Percentiles rank a stretch among this genome's conserved stretches.
Conservation (phyloP, 2,797 vertebrate genomes). For the Carapus acus region DNA sequence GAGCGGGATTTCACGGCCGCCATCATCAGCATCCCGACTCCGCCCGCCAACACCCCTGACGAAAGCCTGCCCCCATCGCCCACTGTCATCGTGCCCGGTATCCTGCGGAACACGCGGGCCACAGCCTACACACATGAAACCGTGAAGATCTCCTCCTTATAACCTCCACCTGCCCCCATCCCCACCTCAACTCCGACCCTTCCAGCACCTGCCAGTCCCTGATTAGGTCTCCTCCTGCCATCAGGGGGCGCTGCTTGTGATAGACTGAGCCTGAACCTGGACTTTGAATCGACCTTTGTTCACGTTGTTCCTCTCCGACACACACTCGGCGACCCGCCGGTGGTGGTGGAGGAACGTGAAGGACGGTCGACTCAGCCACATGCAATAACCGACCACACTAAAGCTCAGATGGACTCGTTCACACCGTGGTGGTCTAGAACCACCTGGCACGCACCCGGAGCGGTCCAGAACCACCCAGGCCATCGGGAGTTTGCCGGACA, state of each 20-base stretch:
- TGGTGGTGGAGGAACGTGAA: background rate
- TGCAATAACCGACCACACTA: too few species aligned
- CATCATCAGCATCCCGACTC: conserved; percentile 90
- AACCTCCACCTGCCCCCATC: conserved; percentile 43
- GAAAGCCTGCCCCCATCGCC: conserved; percentile 81
- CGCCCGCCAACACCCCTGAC: conserved; percentile 83
- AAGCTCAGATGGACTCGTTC: too few species aligned
- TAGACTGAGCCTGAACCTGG: too few species aligned
- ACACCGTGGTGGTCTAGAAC: too few species aligned
- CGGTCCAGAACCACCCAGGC: background rate
- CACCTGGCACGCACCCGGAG: too few species aligned
- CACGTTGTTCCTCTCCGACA: conserved; percentile 5
- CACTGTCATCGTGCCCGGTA: conserved; percentile 62
- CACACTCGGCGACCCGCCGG: background rate
- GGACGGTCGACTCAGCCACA: background rate
- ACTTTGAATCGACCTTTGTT: background rate
- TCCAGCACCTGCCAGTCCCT: conserved; percentile 2
- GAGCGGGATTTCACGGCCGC: conserved; percentile 82
- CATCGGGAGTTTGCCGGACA: too few species aligned
- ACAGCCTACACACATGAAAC: conserved; percentile 76
- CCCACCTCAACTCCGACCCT: conserved; percentile 3
- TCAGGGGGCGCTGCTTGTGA: conserved; percentile 23
- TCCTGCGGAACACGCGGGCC: conserved; percentile 80
- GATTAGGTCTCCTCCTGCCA: conserved; percentile 24
- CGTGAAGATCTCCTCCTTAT: conserved; percentile 88